phyloP scores from a whole-genome alignment of 2,888 invertebrate species.

The Hydroisotoma schaefferi region DNA sequence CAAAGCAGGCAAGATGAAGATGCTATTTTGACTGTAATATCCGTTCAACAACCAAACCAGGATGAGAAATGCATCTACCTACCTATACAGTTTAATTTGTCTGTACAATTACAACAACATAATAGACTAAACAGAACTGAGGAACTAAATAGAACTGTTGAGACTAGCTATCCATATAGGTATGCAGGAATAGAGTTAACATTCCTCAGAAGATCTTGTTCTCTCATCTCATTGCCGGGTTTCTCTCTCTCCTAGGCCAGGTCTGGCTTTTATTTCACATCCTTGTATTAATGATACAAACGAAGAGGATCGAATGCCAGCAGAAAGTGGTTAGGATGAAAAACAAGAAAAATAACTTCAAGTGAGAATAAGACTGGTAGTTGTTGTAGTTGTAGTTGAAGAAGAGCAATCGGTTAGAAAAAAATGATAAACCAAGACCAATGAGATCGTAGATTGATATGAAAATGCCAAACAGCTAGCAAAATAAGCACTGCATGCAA shows the following conservation, averaged over 20 bases:
- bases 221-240: constrained; percentile 8
- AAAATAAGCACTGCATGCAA: too few species aligned
- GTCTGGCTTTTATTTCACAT: constrained; percentile 6
- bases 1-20: too few species aligned
- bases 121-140: too few species aligned
- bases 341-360: constrained; percentile 16
- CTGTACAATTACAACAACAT: too few species aligned
- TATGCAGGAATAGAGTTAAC: background rate
- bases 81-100: too few species aligned
- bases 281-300: constrained; percentile 15
- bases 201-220: constrained; percentile 5
- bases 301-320: constrained; percentile 1
- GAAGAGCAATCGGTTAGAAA: constrained; percentile 21
- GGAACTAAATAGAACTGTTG: background rate
- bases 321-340: constrained; percentile 17
- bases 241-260: constrained; percentile 6
- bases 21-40: too few species aligned
- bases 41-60: too few species aligned
- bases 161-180: too few species aligned
- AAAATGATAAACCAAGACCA: too few species aligned
- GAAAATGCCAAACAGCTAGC: too few species aligned
- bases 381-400: constrained; percentile 11
- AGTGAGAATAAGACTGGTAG: constrained; percentile 1
- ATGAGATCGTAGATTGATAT: too few species aligned
- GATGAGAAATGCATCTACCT: too few species aligned